Evolutionary conservation across 2,113 vertebrate species (phyloP).

Genomic region (Ceyx melanurus): DNA sequence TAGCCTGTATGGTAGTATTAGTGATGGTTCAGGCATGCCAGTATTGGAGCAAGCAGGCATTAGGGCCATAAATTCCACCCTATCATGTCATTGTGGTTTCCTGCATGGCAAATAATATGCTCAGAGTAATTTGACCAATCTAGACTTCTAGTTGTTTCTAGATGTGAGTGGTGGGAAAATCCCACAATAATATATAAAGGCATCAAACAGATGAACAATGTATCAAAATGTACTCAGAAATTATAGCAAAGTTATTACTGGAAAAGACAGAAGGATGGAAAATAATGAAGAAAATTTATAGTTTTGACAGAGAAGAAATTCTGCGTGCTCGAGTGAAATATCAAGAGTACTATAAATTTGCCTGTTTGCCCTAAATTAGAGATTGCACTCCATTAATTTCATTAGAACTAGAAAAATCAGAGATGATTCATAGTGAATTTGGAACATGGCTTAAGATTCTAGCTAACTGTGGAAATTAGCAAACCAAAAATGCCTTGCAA

Average conservation of each 20-base stretch:
- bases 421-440: background rate
- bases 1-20: background rate
- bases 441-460: background rate
- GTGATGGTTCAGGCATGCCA: background rate
- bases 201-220: background rate
- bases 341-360: background rate
- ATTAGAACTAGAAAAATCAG: background rate
- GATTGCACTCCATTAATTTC: background rate
- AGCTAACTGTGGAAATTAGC: background rate
- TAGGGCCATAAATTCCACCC: background rate
- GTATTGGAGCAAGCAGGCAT: background rate
- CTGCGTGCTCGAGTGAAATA: background rate
- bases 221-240: background rate
- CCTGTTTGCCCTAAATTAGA: background rate
- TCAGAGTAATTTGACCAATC: background rate
- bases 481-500: conserved; percentile 1
- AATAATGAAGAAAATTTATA: background rate
- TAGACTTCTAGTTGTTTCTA: background rate
- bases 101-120: background rate
- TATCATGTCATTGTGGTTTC: background rate
- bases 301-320: background rate
- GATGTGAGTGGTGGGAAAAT: background rate
- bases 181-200: background rate
- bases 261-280: background rate
- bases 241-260: background rate